Conservation (phyloP, 2,797 vertebrate genomes). For the Okamejei kenojei region DNA sequence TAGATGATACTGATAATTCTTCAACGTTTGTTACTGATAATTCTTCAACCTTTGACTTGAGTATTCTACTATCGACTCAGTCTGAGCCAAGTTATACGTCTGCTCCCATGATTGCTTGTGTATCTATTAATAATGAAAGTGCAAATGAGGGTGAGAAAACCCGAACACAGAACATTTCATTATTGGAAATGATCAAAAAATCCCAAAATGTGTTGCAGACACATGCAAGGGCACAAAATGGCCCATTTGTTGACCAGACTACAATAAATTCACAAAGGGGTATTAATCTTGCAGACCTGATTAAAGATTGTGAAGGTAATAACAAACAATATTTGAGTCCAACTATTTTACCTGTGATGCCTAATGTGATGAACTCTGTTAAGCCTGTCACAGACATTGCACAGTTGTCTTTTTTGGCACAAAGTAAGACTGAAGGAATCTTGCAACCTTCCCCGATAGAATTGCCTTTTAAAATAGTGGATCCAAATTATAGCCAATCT, state of each 20-base stretch:
- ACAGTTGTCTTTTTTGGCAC: constrained; percentile 42
- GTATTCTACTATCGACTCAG: constrained; percentile 49
- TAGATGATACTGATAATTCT: constrained; percentile 41
- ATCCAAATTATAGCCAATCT: constrained; percentile 15
- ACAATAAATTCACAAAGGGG: constrained; percentile 37
- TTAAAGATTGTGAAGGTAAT: constrained; percentile 55
- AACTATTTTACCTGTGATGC: not conserved
- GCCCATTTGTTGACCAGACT: constrained; percentile 39
- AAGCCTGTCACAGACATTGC: constrained; percentile 44
- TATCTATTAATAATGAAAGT: constrained; percentile 31
- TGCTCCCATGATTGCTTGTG: not conserved
- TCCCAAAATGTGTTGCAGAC: constrained; percentile 39
- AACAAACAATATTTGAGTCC: constrained; percentile 36
- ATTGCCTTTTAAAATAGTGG: not conserved
- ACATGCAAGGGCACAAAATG: constrained; percentile 44
- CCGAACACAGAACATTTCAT: constrained; percentile 50
- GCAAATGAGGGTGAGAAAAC: constrained; percentile 48
- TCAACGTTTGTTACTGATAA: constrained; percentile 43
- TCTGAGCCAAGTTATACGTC: constrained; percentile 18
- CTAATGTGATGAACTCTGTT: constrained; percentile 40
- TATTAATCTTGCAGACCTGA: constrained; percentile 55
- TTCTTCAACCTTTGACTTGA: constrained; percentile 46
- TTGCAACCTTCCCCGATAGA: not conserved
- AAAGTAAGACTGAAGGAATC: constrained; percentile 37
- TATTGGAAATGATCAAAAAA: constrained; percentile 50